Base-by-base conservation (phyloP, 1,140 invertebrate genomes). In the Bombus waltoni region DNA sequence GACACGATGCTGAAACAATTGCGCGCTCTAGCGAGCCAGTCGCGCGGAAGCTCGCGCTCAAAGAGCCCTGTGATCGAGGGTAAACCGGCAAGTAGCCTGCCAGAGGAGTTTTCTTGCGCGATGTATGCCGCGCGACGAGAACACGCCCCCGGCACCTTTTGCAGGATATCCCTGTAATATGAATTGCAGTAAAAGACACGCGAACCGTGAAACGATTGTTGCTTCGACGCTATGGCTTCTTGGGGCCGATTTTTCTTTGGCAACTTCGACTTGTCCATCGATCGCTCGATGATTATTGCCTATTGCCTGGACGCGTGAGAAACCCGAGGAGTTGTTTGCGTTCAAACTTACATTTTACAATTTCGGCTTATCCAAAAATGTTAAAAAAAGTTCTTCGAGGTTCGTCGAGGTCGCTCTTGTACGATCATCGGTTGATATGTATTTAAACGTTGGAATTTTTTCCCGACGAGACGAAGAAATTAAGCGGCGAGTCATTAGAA, bases 11-110 rank as follows among this genome's bases (percentile, higher is more conserved):
- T 78, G 87, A 81, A 88, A 90, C 90, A 90, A 90, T 90, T 76
- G 65, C 74, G 79, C 85, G 84, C 81, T 66, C 73, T 11, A 18
- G 73, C 11, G 74, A 28, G 80, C 57, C 90, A 89, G 68, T 88
- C 83, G 87, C 87, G 87, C 81, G 82, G 87, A 93, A 91, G 87
- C 88, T 89, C 87, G 83, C 82, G 78, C 85, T 90, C 87, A 87
- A 87, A 92, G 87, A 81, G 89, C 81, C 87, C 89, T 86, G 83
- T 87, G 89, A 91, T 89, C 83, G 87, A 74, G 79, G 57, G 53
- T 74, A 77, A 86, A 57, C 57, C 57, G 32, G 66, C 4, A 74
- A 38, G 53, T 42, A 66, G 76, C 59, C 59, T 13, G 38, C 15
- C 28, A 44, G 75, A 79, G 74, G 62, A 66, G 57, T 81, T 74